These are phyloP conservation scores for Sebastes kiyomatsui DNA, from an alignment of 2,797 vertebrate genomes.

Conservation along the genomic window DNA sequence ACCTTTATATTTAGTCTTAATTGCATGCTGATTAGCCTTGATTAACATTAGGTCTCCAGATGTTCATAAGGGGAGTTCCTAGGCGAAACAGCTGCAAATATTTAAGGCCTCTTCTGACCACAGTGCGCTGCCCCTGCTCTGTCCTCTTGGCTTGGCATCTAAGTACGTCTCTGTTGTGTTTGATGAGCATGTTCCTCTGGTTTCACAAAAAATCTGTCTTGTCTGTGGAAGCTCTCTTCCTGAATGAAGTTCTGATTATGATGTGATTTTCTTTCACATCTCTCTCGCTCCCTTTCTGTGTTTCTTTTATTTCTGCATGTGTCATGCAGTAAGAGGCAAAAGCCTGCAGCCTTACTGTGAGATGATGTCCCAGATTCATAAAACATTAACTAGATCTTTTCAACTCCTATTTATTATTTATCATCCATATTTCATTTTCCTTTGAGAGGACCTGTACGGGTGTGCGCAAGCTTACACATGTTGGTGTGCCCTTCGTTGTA, in stretches of 20 bases:
- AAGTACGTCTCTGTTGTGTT: constrained; percentile 45
- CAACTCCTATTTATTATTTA: constrained; percentile 85
- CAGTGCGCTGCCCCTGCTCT: constrained; percentile 41
- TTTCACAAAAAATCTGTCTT: constrained; percentile 46
- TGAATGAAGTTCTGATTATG: constrained; percentile 67
- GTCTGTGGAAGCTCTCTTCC: constrained; percentile 50
- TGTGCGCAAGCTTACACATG: constrained; percentile 55
- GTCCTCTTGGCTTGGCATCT: constrained; percentile 47
- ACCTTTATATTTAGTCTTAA: constrained; percentile 35
- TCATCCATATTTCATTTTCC: constrained; percentile 78
- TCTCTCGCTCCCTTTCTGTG: constrained; percentile 50
- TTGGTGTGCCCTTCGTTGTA: constrained; percentile 36
- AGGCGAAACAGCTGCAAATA: constrained; percentile 59
- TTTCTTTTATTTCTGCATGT: constrained; percentile 71
- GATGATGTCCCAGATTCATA: constrained; percentile 85
- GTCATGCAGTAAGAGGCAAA: constrained; percentile 71
- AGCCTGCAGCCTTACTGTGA: constrained; percentile 78
- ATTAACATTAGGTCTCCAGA: constrained; percentile 68
- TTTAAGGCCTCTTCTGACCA: constrained; percentile 45
- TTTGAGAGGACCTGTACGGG: constrained; percentile 73
- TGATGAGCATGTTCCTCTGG: constrained; percentile 62
- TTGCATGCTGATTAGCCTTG: constrained; percentile 57
- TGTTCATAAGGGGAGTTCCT: constrained; percentile 55
- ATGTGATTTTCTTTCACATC: constrained; percentile 56
- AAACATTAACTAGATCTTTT: constrained; percentile 85